A percentile compares a stretch with the other conserved stretches of the same genome.
Evolutionary conservation across 64 coral and sea anemone genomes (phyloP).

Genomic region (Hydrozoanthus tunicans): DNA sequence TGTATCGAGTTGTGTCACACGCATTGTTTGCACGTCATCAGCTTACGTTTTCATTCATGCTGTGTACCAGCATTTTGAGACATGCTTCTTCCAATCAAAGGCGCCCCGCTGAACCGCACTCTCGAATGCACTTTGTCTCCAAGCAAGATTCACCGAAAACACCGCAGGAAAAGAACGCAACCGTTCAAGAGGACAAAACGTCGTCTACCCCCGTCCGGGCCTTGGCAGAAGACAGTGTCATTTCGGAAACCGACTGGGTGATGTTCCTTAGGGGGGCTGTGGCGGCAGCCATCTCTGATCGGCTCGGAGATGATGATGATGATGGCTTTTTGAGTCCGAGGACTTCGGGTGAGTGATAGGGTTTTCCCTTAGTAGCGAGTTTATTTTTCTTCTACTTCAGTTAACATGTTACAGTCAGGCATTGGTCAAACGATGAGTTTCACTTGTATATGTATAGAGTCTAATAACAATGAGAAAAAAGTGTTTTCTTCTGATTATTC

Average conservation of each 20-base stretch:
- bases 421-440: no score
- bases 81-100: conserved; percentile 26
- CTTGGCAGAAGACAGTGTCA: neutral
- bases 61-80: conserved; percentile 83
- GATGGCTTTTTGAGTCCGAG: neutral
- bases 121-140: neutral
- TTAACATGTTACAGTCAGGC: neutral
- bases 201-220: no score
- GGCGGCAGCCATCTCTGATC: conserved; percentile 82
- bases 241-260: conserved; percentile 74
- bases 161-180: neutral
- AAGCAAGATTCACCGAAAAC: neutral
- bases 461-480: no score
- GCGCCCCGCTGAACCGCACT: neutral
- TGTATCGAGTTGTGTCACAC: conserved; percentile 89
- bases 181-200: neutral
- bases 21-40: conserved; percentile 86
- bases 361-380: neutral
- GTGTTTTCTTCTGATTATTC: no score
- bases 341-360: conserved; percentile 1
- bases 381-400: neutral
- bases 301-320: conserved; percentile 75
- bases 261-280: conserved; percentile 78
- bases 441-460: no score
- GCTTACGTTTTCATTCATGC: conserved; percentile 89